Evolutionary conservation across 2,113 vertebrate species (phyloP), one percentile per base, ranked within the genome.

Genomic region (Psittacus erithacus): DNA sequence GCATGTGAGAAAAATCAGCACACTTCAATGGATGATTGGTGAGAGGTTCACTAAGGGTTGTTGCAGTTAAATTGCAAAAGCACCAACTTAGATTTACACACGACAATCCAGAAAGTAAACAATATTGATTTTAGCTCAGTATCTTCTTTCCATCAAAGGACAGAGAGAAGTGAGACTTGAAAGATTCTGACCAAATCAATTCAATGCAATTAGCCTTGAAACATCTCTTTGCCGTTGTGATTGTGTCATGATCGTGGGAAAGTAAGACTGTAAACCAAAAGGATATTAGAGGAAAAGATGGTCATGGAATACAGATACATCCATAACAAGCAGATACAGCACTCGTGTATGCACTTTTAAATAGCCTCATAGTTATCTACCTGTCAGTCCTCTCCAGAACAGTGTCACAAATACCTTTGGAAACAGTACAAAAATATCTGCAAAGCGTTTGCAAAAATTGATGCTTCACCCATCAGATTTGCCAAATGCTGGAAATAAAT

Each of bases 111-210:
- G 81, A 82, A 84, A 92, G 80, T 82, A 93, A 95, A 96, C 43
- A 92, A 29, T 85, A 96, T 87, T 92, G 88, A 94, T 94, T 96
- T 94, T 81, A 95, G 81, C 59, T 96, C 65, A 86, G 43, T 76
- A 83, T 75, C 87, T 83, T 88, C 67, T 82, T 90, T 68, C 64
- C 47, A 86, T 86, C 23, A 25, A 93, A 79, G 68, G 73, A 69
- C 68, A 71, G 67, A 78, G 25, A 88, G 47, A 95, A 86, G 59
- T 22, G 46, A 92, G 52, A 65, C 81, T 84, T 89, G 92, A 80
- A 93, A 75, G 0, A 0, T 49, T 80, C 35, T 77, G 64, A 90
- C 27, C 47, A 82, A 88, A 94, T 95, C 88, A 95, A 88, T 88
- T 93, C 81, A 38, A 60, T 50, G 35, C 62, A 84, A 91, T 92